These are phyloP conservation scores for Petrocephalus zakoni DNA, from an alignment of 2,113 vertebrate species.

Conservation along the genomic window DNA sequence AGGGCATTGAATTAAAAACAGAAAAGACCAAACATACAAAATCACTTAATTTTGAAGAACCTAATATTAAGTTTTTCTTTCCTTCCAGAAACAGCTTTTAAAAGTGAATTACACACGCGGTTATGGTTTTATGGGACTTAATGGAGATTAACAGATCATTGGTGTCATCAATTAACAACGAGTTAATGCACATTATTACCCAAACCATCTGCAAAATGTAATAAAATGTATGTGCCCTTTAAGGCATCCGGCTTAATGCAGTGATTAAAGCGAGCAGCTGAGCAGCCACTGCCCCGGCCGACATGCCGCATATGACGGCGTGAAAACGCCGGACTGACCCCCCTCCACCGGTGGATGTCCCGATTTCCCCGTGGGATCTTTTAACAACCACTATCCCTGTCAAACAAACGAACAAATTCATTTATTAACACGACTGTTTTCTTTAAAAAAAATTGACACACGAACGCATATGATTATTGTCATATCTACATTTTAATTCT, in stretches of 20 bases:
- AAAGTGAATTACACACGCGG: neutral
- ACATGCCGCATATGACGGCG: neutral
- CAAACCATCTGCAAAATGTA: slow-evolving; percentile 6
- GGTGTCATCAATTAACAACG: slow-evolving; percentile 5
- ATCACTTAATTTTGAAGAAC: too few species aligned
- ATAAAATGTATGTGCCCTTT: neutral
- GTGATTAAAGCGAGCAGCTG: neutral
- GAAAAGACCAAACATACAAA: neutral
- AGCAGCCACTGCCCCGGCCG: neutral
- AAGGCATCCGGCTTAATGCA: neutral
- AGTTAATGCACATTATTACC: slow-evolving; percentile 5
- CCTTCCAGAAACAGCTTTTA: neutral
- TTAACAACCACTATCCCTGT: neutral
- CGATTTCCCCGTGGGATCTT: neutral
- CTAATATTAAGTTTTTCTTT: neutral
- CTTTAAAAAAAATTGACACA: neutral
- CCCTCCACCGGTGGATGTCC: neutral
- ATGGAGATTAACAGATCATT: neutral
- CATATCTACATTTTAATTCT: neutral
- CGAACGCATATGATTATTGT: neutral
- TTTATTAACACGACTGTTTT: neutral
- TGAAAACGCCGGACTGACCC: neutral
- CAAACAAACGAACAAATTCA: neutral
- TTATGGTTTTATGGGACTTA: neutral
- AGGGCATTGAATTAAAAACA: neutral